Evolutionary conservation across 1,140 invertebrate species (phyloP), one percentile per base, ranked within the genome.

Genomic region (Calephelis virginiensis): DNA sequence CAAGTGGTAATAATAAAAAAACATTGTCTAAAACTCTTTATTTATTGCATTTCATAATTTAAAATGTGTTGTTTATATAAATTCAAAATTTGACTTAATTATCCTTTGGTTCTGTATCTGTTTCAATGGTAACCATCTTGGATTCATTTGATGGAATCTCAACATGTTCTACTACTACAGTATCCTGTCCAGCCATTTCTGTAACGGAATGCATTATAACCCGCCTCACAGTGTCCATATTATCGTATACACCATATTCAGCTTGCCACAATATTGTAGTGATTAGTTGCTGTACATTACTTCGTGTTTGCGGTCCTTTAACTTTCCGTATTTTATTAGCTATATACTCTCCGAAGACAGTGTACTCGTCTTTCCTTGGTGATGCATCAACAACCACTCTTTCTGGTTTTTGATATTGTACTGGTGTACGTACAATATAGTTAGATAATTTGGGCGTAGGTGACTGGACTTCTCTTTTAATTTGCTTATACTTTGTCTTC

Each of bases 261-360:
- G 86, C 83, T 66, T 89, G 86, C 89, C 89, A 91, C 38, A 91
- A 62, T 68, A 91, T 85, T 8, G 89, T 91, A 38, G 89, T 87
- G 8, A 91, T 89, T 17, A 91, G 69, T 63, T 91, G 89, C 61
- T 91, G 89, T 6, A 91, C 71, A 65, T 91, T 91, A 0, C 83
- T 82, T 53, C 77, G 66, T 10, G 85, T 85, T 13, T 83, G 77
- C 14, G 75, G 63, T 17, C 75, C 72, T 67, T 81, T 85, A 9
- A 91, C 78, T 64, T 91, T 91, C 37, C 89, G 78, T 8, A 91
- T 65, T 74, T 87, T 89, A 67, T 87, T 89, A 1, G 80, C 85
- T 5, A 89, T 80, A 71, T 89, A 91, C 61, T 89, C 85, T 53
- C 86, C 86, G 47, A 91, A 91, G 0, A 86, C 78, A 7, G 73